Evolutionary conservation across 2,888 invertebrate species (phyloP), one percentile per base, ranked within the genome.

Genomic region (Diplazon laetatorius): DNA sequence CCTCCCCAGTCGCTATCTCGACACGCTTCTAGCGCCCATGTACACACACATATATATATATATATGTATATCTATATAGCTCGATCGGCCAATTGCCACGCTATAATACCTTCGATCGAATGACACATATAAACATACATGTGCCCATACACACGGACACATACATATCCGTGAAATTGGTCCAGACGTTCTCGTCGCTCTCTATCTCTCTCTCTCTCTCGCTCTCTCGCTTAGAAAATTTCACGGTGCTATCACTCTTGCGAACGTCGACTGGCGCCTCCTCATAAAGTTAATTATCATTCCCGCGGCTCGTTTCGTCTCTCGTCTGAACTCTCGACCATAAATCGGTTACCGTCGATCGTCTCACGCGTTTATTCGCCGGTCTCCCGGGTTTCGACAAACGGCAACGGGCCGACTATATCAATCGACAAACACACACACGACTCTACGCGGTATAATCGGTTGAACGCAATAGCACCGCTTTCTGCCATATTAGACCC

Each of bases 271-370:
- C 86, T 87, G 89, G 85, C 87, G 87, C 88, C 88, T 85, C n/a
- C 85, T 84, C 82, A 62, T 83, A 85, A 88, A 83, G 83, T 88
- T 86, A 85, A 88, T 88, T 87, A 87, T 87, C 86, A 83, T 84
- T 85, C 83, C 79, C 77, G 81, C 80, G 82, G 66, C 80, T 46
- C 59, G 42, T 55, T 22, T 5, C n/a, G 16, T n/a, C 30, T 25
- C 22, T 30, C 14, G 9, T 30, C 30, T n/a, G 30, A 14, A 30
- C 55, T 55, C 55, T 8, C 16, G 14, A 16, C 50, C 39, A 42
- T 62, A 59, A 72, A 78, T 62, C 70, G 37, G 62, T 69, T 72
- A 68, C 50, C 48, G 50, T 48, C 60, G 44, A 60, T 70, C 52
- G 35, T 25, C 35, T 20, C 12, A n/a, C 59, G 20, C 46, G 37